Conservation (phyloP, 2,113 vertebrate genomes). For the Plestiodon gilberti region DNA sequence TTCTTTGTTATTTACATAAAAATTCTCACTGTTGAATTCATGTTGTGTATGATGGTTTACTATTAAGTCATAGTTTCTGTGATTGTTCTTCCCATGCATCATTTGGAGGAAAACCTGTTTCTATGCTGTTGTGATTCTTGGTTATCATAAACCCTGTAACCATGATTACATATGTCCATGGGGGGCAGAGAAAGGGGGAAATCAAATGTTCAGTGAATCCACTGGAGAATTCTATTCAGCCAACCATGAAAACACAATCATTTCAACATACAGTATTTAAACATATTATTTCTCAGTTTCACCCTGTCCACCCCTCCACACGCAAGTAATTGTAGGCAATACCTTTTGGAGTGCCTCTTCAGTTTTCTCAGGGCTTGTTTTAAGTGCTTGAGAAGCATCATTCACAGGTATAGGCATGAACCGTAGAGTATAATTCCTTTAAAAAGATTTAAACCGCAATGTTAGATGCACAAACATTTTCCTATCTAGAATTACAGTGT, state of each 20-base stretch:
- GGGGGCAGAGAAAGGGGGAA: background rate
- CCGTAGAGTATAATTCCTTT: conserved; percentile 93
- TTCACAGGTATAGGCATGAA: conserved; percentile 98
- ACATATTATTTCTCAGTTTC: background rate
- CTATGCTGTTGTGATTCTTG: background rate
- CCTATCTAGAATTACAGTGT: background rate
- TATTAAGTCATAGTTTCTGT: background rate
- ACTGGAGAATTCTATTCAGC: conserved; percentile 8
- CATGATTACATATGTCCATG: background rate
- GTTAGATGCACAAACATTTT: background rate
- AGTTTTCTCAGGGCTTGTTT: conserved; percentile 94
- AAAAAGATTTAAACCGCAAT: conserved; percentile 14
- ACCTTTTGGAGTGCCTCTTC: conserved; percentile 97
- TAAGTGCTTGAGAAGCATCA: conserved; percentile 94
- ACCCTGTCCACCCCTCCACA: background rate
- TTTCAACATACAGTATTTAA: conserved; percentile 22
- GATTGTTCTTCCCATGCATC: background rate
- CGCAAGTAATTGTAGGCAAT: background rate
- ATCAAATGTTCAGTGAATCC: conserved; percentile 12
- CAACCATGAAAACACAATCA: conserved; percentile 32
- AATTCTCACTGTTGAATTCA: background rate
- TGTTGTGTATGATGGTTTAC: background rate
- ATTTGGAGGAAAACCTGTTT: conserved; percentile 11
- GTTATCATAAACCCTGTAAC: fast-evolving
- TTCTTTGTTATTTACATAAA: background rate